These are phyloP conservation scores for Papio anubis DNA, from an alignment of 2,113 vertebrate genomes.

Conservation along the genomic window DNA sequence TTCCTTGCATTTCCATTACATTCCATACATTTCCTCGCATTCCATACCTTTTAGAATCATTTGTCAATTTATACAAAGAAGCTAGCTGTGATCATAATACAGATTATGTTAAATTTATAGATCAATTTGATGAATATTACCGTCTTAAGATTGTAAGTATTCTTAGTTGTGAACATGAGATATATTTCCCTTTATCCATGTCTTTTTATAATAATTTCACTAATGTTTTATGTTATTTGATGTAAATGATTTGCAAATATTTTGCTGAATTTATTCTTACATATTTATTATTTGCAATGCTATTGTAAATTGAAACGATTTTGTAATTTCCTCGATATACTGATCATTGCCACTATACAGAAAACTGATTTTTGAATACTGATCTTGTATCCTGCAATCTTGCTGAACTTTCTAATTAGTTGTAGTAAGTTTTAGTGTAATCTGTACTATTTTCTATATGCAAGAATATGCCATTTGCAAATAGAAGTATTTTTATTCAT, in stretches of 20 bases:
- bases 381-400: not conserved
- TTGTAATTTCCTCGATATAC: not conserved
- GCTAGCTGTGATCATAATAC: not conserved
- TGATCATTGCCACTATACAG: not conserved
- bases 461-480: not conserved
- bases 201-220: not conserved
- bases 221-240: not conserved
- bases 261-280: not conserved
- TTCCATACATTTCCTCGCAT: not conserved
- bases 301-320: not conserved
- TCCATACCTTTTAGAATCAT: not conserved
- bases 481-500: not conserved
- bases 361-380: not conserved
- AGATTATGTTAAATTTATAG: not conserved
- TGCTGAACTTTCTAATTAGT: not conserved
- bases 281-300: not conserved
- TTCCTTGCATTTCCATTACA: not conserved
- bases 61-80: not conserved
- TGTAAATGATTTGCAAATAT: not conserved
- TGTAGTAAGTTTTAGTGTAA: not conserved
- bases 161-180: not conserved
- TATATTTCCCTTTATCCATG: not conserved
- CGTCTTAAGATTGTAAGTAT: not conserved
- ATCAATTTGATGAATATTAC: not conserved
- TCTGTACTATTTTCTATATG: not conserved